phyloP scores from a whole-genome alignment of 1,140 invertebrate species.

The Drosophila ohnishii region DNA sequence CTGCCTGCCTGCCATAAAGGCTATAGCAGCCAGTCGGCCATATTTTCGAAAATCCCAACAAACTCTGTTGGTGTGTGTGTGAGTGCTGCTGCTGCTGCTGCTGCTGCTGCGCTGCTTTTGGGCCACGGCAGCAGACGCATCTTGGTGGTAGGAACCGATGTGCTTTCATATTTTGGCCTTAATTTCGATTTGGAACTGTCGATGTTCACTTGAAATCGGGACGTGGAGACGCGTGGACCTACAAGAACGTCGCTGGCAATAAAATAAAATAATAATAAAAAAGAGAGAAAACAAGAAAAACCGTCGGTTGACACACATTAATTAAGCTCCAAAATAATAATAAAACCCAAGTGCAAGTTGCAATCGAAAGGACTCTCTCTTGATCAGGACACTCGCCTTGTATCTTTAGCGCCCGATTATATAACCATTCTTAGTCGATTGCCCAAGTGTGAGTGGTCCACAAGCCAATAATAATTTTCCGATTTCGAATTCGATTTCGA shows the following conservation, averaged over 20 bases:
- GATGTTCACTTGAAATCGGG: slow-evolving; percentile 83
- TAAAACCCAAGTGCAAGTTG: slow-evolving; percentile 39
- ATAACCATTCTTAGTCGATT: slow-evolving; percentile 42
- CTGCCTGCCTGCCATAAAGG: slow-evolving; percentile 29
- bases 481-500: slow-evolving; percentile 15
- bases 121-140: slow-evolving; percentile 65
- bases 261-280: slow-evolving; percentile 12
- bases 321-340: slow-evolving; percentile 36
- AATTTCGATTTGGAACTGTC: slow-evolving; percentile 83
- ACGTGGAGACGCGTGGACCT: slow-evolving; percentile 82
- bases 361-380: slow-evolving; percentile 41
- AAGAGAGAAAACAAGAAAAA: slow-evolving; percentile 19
- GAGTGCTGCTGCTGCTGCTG: slow-evolving; percentile 60
- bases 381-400: slow-evolving; percentile 32
- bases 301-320: slow-evolving; percentile 58
- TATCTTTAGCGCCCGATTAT: slow-evolving; percentile 35
- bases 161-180: slow-evolving; percentile 81
- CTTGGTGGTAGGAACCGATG: slow-evolving; percentile 70
- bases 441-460: slow-evolving; percentile 49
- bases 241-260: slow-evolving; percentile 71
- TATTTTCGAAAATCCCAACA: slow-evolving; percentile 64
- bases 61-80: slow-evolving; percentile 18
- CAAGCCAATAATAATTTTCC: slow-evolving; percentile 20
- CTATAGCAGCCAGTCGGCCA: slow-evolving; percentile 61
- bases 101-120: slow-evolving; percentile 49